Evolutionary conservation across 2,888 invertebrate species (phyloP), one percentile per base, ranked within the genome.

Genomic region (Cryptosula pallasiana): DNA sequence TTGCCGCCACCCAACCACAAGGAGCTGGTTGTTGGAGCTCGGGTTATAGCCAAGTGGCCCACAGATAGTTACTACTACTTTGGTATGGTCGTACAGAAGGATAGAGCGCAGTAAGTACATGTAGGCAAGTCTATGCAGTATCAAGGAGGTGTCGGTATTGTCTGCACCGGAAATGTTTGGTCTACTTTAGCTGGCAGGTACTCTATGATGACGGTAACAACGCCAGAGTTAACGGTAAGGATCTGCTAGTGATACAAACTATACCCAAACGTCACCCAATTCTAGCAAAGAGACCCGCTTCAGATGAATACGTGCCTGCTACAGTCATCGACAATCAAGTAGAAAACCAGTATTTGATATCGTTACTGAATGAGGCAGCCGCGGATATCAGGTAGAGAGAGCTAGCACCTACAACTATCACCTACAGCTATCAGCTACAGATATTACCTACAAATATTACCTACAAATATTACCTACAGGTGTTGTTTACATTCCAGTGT

Each of bases 41-140:
- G 32, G 32, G 63, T 63, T 27, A 3, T 63, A n/a, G 63, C 32
- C 32, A 63, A 32, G 34, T 63, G 63, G 63, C 63, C 63, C 29
- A 2, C 63, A 29, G 63, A 63, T 34, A 27, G 34, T 29, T 27
- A 63, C 63, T 63, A 63, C 32, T 63, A 63, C n/a, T 32, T 63
- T 27, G 63, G 63, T n/a, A 25, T 20, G 63, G 63, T 63, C 29
- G 63, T 32, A 13, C 63, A 63, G 63, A 63, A 63, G 32, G 63
- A 45, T 20, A 45, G 45, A 20, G 45, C 9, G 9, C 5, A 13
- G 45, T 45, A 45, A 13, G 45, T 45, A n/a, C n/a, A n/a, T n/a
- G n/a, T n/a, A n/a, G n/a, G n/a, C n/a, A n/a, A n/a, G n/a, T n/a
- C n/a, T n/a, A n/a, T n/a, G n/a, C n/a, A n/a, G n/a, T n/a, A n/a